phyloP scores from a whole-genome alignment of 2,113 vertebrate genomes.

The Eurypyga helias region DNA sequence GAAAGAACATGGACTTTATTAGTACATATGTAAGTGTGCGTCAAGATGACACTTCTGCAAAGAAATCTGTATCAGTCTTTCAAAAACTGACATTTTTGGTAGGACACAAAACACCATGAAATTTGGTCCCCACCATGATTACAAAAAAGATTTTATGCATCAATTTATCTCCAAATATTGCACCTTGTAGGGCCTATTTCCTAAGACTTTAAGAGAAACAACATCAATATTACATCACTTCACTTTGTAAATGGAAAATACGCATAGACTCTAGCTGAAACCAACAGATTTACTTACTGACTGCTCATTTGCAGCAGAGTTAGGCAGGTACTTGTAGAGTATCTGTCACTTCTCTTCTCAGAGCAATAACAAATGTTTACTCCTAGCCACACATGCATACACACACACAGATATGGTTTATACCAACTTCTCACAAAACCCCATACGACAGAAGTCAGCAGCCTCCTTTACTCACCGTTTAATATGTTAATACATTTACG shows the following conservation, averaged over 20 bases:
- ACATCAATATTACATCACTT: not conserved
- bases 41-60: conserved; percentile 24
- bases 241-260: conserved; percentile 21
- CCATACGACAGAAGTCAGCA: not conserved
- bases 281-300: not conserved
- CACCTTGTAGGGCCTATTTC: not conserved
- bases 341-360: not conserved
- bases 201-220: not conserved
- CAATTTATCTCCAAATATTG: conserved; percentile 1
- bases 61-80: not conserved
- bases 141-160: not conserved
- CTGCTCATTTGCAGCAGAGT: not conserved
- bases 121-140: not conserved
- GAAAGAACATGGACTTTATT: conserved; percentile 55
- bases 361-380: not conserved
- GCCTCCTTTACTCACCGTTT: conserved; percentile 42
- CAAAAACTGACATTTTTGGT: not conserved
- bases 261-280: not conserved
- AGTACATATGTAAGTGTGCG: not conserved
- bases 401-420: not conserved
- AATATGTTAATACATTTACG: conserved; percentile 54
- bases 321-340: not conserved
- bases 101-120: not conserved
- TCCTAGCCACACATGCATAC: not conserved
- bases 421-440: not conserved